Evolutionary conservation across 2,113 vertebrate species (phyloP).

Genomic region (Menidia beryllina): DNA sequence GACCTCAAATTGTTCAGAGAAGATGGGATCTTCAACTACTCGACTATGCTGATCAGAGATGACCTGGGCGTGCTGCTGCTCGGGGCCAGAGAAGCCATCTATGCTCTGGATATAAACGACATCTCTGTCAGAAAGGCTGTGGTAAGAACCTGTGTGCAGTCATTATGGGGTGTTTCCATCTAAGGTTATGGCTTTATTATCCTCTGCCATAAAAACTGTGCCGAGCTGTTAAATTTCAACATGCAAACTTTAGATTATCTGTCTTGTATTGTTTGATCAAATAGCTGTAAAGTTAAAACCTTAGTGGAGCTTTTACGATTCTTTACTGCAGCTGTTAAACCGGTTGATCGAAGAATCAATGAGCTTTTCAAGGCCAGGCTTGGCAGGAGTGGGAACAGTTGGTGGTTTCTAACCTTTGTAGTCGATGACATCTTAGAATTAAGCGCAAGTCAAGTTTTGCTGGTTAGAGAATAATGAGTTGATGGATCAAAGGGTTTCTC

Average conservation of each 20-base stretch:
- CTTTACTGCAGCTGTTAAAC: background rate
- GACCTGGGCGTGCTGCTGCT: slow-evolving; percentile 76
- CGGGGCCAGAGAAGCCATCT: slow-evolving; percentile 83
- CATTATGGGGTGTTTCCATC: background rate
- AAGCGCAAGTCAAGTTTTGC: background rate
- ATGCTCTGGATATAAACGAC: slow-evolving; percentile 78
- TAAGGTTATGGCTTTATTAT: background rate
- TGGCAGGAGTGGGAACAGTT: background rate
- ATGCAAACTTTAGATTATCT: background rate
- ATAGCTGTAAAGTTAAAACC: slow-evolving; percentile 18
- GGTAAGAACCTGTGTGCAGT: slow-evolving; percentile 53
- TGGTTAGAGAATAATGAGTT: background rate
- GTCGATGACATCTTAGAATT: background rate
- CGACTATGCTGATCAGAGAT: slow-evolving; percentile 80
- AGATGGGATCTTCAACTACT: slow-evolving; percentile 77
- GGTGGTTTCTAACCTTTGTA: background rate
- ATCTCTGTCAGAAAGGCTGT: slow-evolving; percentile 71
- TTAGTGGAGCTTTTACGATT: slow-evolving; percentile 11
- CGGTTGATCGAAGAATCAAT: slow-evolving; percentile 22
- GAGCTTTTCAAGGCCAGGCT: background rate
- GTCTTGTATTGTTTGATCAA: background rate
- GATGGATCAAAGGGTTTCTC: background rate
- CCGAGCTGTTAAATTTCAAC: slow-evolving; percentile 2
- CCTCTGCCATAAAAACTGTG: background rate
- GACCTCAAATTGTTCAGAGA: slow-evolving; percentile 72